Evolutionary conservation across 2,797 vertebrate genomes (phyloP).

Genomic region (Tokudaia tokunoshimensis): DNA sequence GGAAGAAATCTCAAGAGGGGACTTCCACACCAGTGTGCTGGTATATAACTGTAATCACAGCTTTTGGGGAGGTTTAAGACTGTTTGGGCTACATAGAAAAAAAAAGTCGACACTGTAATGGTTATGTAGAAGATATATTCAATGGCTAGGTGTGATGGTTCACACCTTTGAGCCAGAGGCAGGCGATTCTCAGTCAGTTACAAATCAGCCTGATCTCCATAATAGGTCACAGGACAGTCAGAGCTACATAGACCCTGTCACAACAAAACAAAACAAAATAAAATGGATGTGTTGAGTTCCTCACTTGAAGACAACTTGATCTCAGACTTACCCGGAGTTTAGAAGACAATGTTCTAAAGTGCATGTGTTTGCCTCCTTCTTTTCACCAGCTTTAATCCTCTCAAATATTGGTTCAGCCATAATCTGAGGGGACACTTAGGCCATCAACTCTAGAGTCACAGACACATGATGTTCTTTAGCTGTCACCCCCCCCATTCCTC

Average conservation of each 20-base stretch:
- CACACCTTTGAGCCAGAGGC: not conserved
- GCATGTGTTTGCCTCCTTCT: not conserved
- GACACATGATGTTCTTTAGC: not conserved
- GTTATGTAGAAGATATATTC: not conserved
- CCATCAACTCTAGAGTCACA: not conserved
- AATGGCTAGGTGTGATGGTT: not conserved
- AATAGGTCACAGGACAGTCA: not conserved
- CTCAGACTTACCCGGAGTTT: not conserved
- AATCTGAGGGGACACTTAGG: not conserved
- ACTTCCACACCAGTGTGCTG: not conserved
- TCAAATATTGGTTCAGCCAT: not conserved
- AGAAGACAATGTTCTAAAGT: constrained; percentile 9
- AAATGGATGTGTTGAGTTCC: not conserved
- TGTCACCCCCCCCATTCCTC: too few relatives aligned
- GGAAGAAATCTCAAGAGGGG: not conserved
- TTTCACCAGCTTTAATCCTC: not conserved
- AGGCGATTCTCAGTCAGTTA: not conserved
- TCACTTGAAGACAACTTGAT: constrained; percentile 44
- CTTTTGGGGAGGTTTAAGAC: not conserved
- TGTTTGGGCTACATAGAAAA: not conserved
- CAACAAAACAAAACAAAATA: not conserved
- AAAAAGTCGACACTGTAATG: not conserved
- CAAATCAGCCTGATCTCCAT: not conserved
- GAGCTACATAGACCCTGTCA: not conserved
- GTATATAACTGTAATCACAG: not conserved